phyloP scores from a whole-genome alignment of 2,888 invertebrate genomes.

The Dynastes tityus region DNA sequence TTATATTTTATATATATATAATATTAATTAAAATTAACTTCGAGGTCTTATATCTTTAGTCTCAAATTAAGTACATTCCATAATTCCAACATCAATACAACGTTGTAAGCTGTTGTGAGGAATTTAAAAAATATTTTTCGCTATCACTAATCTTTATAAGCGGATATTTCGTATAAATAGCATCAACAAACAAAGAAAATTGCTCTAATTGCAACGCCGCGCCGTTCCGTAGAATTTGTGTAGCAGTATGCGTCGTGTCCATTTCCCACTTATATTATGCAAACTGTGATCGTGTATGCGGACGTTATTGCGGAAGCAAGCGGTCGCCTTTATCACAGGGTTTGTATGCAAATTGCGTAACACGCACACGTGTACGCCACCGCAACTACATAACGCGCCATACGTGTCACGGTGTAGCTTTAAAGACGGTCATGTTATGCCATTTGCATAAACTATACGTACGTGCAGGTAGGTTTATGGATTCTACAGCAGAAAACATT shows the following conservation, averaged over 20 bases:
- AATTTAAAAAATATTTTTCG: no score
- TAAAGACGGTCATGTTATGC: neutral
- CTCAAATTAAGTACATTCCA: no score
- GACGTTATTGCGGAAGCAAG: slow-evolving; percentile 12
- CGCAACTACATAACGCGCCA: neutral
- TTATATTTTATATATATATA: no score
- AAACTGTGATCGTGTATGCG: slow-evolving; percentile 19
- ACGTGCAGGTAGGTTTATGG: neutral
- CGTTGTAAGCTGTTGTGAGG: no score
- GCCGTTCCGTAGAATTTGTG: neutral
- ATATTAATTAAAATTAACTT: no score
- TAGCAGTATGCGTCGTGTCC: neutral
- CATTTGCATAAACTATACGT: slow-evolving; percentile 9
- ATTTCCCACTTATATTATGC: slow-evolving; percentile 31
- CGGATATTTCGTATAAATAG: no score
- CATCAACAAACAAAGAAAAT: neutral
- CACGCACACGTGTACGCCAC: slow-evolving; percentile 5
- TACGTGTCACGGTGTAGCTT: slow-evolving; percentile 5
- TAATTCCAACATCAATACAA: no score
- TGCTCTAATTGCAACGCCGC: neutral
- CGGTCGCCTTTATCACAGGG: slow-evolving; percentile 18
- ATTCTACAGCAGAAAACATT: no score
- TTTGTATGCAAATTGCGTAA: slow-evolving; percentile 34
- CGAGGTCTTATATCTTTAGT: no score
- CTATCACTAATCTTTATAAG: no score